Base-by-base conservation (phyloP, 2,797 vertebrate genomes). In the Enteromius anoplus region DNA sequence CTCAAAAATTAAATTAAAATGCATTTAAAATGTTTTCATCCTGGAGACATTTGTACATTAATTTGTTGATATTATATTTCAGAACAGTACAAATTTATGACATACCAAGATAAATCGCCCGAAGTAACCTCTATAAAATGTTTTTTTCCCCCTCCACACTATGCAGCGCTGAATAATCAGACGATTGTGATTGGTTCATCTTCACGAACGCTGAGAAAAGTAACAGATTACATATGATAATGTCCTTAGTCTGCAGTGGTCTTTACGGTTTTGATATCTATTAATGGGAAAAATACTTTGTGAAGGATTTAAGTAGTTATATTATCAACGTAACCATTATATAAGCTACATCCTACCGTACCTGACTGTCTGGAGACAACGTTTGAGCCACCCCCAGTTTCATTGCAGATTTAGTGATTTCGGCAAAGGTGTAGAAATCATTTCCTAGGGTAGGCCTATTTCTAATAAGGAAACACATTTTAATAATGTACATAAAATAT, bases 391-490 rank as follows among this genome's bases (percentile, higher is more conserved):
- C 75, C 14, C 75, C 55, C 53, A 76, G 6, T 76, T n/a, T 60
- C 19, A 65, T 9, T 60, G 75, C 75, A 62, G 42, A 66, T 78
- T 34, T 37, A 14, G 5, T 37, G 21, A 77, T 17, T 77, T 42
- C 42, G 26, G 60, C 26, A 37, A 76, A 23, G 2, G 17, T 10
- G 37, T 51, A 37, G 72, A 55, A 17, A 40, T 8, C 42, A 45
- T 45, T 45, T 45, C 42, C 42, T 45, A 45, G 42, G 42, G 9
- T 45, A 45, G 37, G 37, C 37, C 7, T 45, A 45, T 45, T 2
- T 45, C 42, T 45, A 45, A 45, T 45, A 45, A 45, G 2, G 37
- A 40, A 40, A 40, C 37, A 40, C 37, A 40, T 40, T 40, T 40
- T 8, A 8, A 40, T 0, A 8, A 1, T 9, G 8, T 40, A 8